Evolutionary conservation across 2,113 vertebrate species (phyloP), one percentile per base, ranked within the genome.

Genomic region (Apteryx owenii): DNA sequence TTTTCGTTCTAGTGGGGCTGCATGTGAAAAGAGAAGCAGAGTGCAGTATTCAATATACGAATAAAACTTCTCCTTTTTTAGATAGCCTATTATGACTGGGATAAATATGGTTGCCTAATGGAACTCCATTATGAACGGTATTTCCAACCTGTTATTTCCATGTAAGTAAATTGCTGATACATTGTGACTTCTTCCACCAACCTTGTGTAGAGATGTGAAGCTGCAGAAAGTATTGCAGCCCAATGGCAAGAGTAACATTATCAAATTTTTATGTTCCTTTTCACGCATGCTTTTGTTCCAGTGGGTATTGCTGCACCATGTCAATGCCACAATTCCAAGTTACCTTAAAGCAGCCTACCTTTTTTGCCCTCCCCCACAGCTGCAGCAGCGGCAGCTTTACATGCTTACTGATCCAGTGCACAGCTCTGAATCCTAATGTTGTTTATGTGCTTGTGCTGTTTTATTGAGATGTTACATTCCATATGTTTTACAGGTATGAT

Each of bases 21-120:
- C 25, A 5, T 7, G 23, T 90, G 58, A 75, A 61, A 51, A 89
- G 44, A 75, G 11, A 65, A 78, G n/a, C 19, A 40, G 88, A 58
- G 36, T 29, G 7, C 9, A 10, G 60, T 38, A 89, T 16, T 60
- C 53, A 87, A 36, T 19, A 82, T 36, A 89, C 61, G 38, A 71
- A 88, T 85, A 28, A n/a, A 61, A 46, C 75, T 68, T 79, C 31
- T 95, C 73, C 81, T 86, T 80, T 95, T 90, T 70, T 80, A 98
- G 97, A 72, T 73, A 88, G 38, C 97, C 64, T 56, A 23, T 8
- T 97, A 96, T 71, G 58, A 81, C 20, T 81, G 69, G 94, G 22
- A 54, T 54, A 56, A 85, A 64, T 97, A 95, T 20, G 79, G 96
- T 64, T 98, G 97, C 72, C 96, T 97, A 26, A 8, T 91, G 58